These are phyloP conservation scores for Drosophila sordidula DNA, from an alignment of 2,888 invertebrate species.

Conservation along the genomic window DNA sequence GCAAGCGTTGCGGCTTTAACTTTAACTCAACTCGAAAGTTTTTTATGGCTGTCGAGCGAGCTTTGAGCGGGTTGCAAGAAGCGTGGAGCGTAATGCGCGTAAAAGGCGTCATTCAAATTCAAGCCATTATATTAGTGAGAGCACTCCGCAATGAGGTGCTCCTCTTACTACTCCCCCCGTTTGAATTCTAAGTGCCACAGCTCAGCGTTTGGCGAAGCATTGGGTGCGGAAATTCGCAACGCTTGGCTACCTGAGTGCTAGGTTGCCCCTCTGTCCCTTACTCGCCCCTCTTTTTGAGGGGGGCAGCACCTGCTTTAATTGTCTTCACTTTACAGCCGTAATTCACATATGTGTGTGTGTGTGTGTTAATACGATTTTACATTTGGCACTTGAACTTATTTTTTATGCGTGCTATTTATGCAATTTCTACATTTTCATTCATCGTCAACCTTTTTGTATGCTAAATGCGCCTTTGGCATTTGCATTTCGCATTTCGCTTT, in stretches of 20 bases:
- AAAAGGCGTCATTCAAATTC: slow-evolving; percentile 70
- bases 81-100: slow-evolving; percentile 32
- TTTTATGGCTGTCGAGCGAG: slow-evolving; percentile 55
- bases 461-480: slow-evolving; percentile 58
- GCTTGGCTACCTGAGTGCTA: slow-evolving; percentile 31
- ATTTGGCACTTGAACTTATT: slow-evolving; percentile 62
- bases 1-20: slow-evolving; percentile 54
- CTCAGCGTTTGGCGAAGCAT: background rate
- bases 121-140: slow-evolving; percentile 60
- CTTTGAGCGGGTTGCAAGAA: slow-evolving; percentile 13
- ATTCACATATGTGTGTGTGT: slow-evolving; percentile 6
- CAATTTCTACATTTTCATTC: slow-evolving; percentile 71
- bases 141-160: slow-evolving; percentile 15
- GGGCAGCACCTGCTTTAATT: slow-evolving; percentile 58
- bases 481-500: slow-evolving; percentile 60
- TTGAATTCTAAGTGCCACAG: slow-evolving; percentile 3
- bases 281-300: background rate
- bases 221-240: slow-evolving; percentile 32
- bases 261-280: background rate
- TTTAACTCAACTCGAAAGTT: slow-evolving; percentile 57
- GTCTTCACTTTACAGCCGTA: slow-evolving; percentile 41
- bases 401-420: slow-evolving; percentile 72
- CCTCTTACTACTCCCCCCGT: background rate
- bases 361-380: slow-evolving; percentile 60
- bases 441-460: slow-evolving; percentile 59